Base-by-base conservation (phyloP, 2,888 invertebrate species). In the Odiellus spinosus region DNA sequence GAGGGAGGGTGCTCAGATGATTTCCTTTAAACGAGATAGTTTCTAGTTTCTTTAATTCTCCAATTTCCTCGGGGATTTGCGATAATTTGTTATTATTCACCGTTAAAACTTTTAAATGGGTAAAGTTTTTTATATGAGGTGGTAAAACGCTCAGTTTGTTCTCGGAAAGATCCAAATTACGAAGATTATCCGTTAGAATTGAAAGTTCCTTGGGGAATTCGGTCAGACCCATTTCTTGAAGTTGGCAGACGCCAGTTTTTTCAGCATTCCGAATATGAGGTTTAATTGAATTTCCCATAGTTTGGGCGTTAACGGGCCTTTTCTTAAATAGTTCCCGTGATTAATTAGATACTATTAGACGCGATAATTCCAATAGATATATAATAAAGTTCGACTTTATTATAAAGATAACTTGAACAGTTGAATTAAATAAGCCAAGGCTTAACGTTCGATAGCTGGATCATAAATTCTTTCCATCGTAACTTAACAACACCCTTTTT, bases 201-300 rank as follows among this genome's bases (percentile, higher is more conserved):
- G 73, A 71, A 15, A 86, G 65, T 53, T 77, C 77, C 20, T 68
- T 66, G 33, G 82, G 82, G 62, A 82, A 74, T 67, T 70, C 80
- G 56, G 83, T 83, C 45, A 96, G 69, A 59, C 82, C 83, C 48
- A 76, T 75, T 58, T 82, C 76, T 3, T 86, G 82, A 53, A 96
- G 71, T 65, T 90, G 90, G 51, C 95, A 73, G 33, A 90, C 82
- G 14, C 95, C 93, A 17, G 95, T 96, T 71, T 95, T 95, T 59
- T 84, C 80, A 12, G 95, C 93, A 46, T 84, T 93, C 63, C 91
- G 88, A 61, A 87, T 77, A 65, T 95, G 95, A 63, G 83, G 85
- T 64, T 87, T 88, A 45, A 88, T 79, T 49, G 86, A 78, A 68
- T 91, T 93, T 44, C 91, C 91, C 91, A 93, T 91, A 26, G 46